phyloP scores from a whole-genome alignment of 2,888 invertebrate genomes.

The Cephus nigrinus region DNA sequence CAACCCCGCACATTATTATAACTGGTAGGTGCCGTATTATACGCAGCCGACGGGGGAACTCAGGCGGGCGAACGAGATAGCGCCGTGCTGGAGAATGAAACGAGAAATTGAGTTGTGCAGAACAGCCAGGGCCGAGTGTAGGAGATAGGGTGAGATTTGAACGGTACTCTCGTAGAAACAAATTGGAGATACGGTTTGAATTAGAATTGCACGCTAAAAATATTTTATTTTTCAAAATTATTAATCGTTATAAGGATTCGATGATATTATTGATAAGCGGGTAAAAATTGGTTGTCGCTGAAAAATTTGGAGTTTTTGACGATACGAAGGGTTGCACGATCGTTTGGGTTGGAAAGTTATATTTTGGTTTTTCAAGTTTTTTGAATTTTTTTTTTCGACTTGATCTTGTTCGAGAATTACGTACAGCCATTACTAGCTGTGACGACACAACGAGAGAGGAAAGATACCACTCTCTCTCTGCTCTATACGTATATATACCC shows the following conservation, averaged over 20 bases:
- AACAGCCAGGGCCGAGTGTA: conserved; percentile 44
- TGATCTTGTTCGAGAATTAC: conserved; percentile 3
- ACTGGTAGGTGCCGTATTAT: conserved; percentile 64
- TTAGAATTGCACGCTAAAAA: neutral
- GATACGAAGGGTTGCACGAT: neutral
- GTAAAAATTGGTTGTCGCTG: neutral
- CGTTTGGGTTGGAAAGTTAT: neutral
- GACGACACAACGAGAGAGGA: conserved; percentile 40
- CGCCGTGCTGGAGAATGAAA: conserved; percentile 63
- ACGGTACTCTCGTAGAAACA: neutral
- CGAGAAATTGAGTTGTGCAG: conserved; percentile 65
- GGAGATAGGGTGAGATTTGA: conserved; percentile 1
- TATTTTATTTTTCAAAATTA: neutral
- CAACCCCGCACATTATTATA: conserved; percentile 60
- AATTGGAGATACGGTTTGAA: neutral
- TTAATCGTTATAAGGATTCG: neutral
- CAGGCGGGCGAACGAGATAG: conserved; percentile 65
- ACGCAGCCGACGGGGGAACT: conserved; percentile 62
- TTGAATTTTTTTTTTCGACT: conserved; percentile 8
- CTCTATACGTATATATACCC: conserved; percentile 31
- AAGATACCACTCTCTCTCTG: conserved; percentile 53
- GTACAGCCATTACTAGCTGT: neutral
- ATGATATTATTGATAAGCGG: neutral
- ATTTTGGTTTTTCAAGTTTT: neutral
- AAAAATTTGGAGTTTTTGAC: neutral